Conservation (phyloP, 30 jellyfish, hydroid and myxozoan genomes). For the Turritopsis dohrnii region DNA sequence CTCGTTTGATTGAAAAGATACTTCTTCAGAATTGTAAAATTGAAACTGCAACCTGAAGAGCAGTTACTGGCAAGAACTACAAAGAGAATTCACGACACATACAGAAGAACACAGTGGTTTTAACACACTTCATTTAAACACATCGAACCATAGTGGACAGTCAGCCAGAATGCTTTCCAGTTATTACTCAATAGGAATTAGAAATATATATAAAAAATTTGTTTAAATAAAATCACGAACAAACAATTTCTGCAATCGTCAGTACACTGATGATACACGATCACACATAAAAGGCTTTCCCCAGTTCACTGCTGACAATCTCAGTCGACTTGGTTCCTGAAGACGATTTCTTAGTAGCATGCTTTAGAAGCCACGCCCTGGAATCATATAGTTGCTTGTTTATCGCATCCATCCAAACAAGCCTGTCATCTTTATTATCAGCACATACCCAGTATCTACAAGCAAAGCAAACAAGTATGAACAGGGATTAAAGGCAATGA, state of each 20-base stretch:
- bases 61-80: too few relatives aligned
- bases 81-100: too few relatives aligned
- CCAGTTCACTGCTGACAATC: neutral
- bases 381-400: slow-evolving; percentile 90
- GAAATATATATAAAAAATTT: neutral
- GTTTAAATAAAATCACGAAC: neutral
- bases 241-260: neutral
- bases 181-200: neutral
- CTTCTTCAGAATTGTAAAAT: neutral
- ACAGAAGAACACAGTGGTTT: too few relatives aligned
- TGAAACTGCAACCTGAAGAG: too few relatives aligned
- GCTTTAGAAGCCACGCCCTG: slow-evolving; percentile 66
- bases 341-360: slow-evolving; percentile 2
- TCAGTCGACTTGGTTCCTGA: neutral
- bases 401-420: slow-evolving; percentile 82
- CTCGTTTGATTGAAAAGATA: neutral
- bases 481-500: neutral
- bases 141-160: neutral
- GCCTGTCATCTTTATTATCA: slow-evolving; percentile 90
- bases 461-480: slow-evolving; percentile 1
- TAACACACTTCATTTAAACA: neutral
- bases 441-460: slow-evolving; percentile 88
- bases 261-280: neutral
- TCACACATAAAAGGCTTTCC: neutral
- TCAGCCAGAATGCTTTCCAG: neutral